Percentiles rank a stretch among this genome's conserved stretches.
phyloP scores from a whole-genome alignment of 1,140 invertebrate genomes.

The Polyergus mexicanus region DNA sequence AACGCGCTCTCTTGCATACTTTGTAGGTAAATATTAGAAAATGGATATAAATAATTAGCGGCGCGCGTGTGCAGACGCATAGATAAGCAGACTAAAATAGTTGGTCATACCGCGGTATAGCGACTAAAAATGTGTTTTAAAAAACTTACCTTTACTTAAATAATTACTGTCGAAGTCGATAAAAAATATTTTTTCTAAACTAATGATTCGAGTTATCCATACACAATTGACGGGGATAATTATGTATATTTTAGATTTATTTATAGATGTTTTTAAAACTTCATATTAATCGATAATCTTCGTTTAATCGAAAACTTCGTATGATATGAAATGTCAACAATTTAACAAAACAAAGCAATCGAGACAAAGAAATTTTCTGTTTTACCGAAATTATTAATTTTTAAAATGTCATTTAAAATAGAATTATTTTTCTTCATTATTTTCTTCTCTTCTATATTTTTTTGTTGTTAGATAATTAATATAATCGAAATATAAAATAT shows the following conservation, averaged over 20 bases:
- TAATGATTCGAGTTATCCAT: constrained; percentile 5
- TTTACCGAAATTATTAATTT: neutral
- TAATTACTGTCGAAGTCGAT: constrained; percentile 37
- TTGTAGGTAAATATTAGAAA: constrained; percentile 42
- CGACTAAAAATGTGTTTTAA: constrained; percentile 24
- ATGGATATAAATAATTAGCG: constrained; percentile 47
- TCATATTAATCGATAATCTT: neutral
- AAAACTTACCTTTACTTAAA: neutral
- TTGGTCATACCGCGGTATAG: neutral
- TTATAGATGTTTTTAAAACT: neutral
- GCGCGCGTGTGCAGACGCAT: constrained; percentile 2
- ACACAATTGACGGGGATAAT: neutral
- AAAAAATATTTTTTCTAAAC: constrained; percentile 32
- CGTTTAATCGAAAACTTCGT: neutral
- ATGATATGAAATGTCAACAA: neutral
- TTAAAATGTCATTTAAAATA: neutral
- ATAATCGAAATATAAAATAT: neutral
- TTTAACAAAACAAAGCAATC: neutral
- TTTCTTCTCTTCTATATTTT: neutral
- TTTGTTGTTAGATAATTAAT: neutral
- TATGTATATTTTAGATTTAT: constrained; percentile 7
- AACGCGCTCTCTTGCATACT: neutral
- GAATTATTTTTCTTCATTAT: neutral
- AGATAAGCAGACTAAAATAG: constrained; percentile 44
- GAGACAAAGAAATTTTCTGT: neutral